phyloP scores from a whole-genome alignment of 1,140 invertebrate species.

The Akabosia matsudoensis region DNA sequence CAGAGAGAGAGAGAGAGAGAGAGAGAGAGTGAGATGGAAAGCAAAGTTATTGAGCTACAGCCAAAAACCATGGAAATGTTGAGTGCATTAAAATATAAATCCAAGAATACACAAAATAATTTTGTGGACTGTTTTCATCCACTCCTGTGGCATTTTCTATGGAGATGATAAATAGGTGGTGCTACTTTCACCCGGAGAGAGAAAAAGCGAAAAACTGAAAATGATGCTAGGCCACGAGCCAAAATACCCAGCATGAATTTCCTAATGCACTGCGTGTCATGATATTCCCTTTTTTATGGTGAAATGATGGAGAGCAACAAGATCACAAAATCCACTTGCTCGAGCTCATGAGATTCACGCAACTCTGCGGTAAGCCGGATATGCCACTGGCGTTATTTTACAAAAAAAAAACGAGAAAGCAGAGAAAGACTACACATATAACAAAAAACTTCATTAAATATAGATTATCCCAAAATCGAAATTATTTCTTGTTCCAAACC shows the following conservation, averaged over 20 bases:
- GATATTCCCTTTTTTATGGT: conserved; percentile 16
- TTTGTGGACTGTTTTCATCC: neutral
- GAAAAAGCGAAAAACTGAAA: neutral
- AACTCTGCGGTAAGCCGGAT: conserved; percentile 22
- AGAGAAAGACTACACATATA: neutral
- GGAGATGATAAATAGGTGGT: conserved; percentile 9
- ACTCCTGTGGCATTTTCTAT: neutral
- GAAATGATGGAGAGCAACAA: conserved; percentile 23
- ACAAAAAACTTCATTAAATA: neutral
- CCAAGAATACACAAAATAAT: conserved; percentile 25
- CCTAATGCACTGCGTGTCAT: conserved; percentile 21
- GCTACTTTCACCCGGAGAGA: neutral
- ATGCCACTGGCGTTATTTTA: conserved; percentile 18
- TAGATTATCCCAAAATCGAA: neutral
- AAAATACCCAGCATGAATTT: conserved; percentile 22
- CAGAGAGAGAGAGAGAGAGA: neutral
- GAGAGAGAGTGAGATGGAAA: neutral
- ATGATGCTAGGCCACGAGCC: conserved; percentile 10
- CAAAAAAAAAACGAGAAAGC: neutral
- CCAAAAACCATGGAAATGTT: conserved; percentile 1
- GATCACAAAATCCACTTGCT: conserved; percentile 19
- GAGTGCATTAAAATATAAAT: conserved; percentile 25
- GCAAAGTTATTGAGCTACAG: conserved; percentile 18
- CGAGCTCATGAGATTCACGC: conserved; percentile 22
- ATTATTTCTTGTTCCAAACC: too few relatives aligned